phyloP scores from a whole-genome alignment of 1,140 invertebrate genomes.

The Lethrus apterus region DNA sequence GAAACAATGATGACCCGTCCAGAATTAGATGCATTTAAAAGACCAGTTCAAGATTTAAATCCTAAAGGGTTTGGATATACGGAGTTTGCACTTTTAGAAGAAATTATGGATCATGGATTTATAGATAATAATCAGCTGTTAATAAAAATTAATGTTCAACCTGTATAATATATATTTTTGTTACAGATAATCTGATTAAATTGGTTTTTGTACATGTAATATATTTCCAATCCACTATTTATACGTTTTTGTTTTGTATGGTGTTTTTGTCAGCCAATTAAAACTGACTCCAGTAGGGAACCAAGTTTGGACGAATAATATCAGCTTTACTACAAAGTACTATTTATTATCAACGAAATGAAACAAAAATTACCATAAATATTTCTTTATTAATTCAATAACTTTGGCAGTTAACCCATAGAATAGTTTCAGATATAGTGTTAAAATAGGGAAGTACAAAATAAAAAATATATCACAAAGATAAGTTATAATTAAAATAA shows the following conservation, averaged over 20 bases:
- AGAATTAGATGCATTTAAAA: conserved; percentile 62
- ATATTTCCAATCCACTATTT: no score
- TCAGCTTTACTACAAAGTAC: background rate
- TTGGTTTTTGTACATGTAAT: no score
- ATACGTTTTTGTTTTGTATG: no score
- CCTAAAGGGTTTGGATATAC: conserved; percentile 67
- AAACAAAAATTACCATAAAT: background rate
- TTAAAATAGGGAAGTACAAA: no score
- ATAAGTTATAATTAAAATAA: no score
- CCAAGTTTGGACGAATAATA: background rate
- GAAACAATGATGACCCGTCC: conserved; percentile 69
- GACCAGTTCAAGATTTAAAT: conserved; percentile 57
- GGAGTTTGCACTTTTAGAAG: conserved; percentile 62
- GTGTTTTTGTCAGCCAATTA: no score
- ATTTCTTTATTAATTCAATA: background rate
- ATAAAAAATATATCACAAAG: no score
- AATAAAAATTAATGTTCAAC: conserved; percentile 26
- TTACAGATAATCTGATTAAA: no score
- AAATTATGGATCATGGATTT: conserved; percentile 45
- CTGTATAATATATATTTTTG: conserved; percentile 17
- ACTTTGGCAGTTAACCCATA: conserved; percentile 15
- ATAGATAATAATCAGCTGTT: conserved; percentile 30
- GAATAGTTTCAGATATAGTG: no score
- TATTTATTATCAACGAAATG: background rate
- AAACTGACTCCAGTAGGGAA: no score